Evolutionary conservation across 2,888 invertebrate species (phyloP), one percentile per base, ranked within the genome.

Genomic region (Urechis unicinctus): DNA sequence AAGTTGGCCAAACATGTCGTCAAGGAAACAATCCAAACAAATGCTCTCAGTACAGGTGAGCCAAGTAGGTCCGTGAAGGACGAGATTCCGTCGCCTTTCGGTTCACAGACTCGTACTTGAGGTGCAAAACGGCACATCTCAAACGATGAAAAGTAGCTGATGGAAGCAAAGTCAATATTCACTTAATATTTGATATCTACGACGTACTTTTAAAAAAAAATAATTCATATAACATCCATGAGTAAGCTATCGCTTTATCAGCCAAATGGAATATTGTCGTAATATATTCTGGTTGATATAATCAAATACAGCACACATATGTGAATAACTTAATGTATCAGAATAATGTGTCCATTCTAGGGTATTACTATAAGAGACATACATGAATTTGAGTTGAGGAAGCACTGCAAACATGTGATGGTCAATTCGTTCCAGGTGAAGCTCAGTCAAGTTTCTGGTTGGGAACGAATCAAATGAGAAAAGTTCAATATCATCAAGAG

Each of bases 31-130:
- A 36, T 36, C 36, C 36, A 36, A 36, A 36, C 36, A 36, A 28
- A 52, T 17, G 26, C 53, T 22, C 57, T 26, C 21, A 50, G 54
- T 6, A 57, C 45, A 13, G 54, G 9, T 29, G 17, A 25, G 46
- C 42, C 57, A 13, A 57, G 47, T 6, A 57, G 57, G 42, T 57
- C 42, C 21, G 13, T 41, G 36, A 46, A 29, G 17, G 50, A 45
- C 24, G 57, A 57, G 2, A 57, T 50, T 1, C 57, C 57, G 31
- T 57, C 55, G 4, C 50, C 42, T 6, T 43, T 56, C 4, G 57
- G 57, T 31, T 43, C 24, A 29, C 57, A 57, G 13, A 25, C 22
- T 6, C 57, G 43, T 22, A 56, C 57, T n/a, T 31, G 50, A 5
- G 47, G 55, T 4, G 55, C 42, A 30, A 29, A 57, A n/a, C 54